These are phyloP conservation scores for Tragelaphus imberbis DNA, from an alignment of 2,113 vertebrate genomes.

Conservation along the genomic window DNA sequence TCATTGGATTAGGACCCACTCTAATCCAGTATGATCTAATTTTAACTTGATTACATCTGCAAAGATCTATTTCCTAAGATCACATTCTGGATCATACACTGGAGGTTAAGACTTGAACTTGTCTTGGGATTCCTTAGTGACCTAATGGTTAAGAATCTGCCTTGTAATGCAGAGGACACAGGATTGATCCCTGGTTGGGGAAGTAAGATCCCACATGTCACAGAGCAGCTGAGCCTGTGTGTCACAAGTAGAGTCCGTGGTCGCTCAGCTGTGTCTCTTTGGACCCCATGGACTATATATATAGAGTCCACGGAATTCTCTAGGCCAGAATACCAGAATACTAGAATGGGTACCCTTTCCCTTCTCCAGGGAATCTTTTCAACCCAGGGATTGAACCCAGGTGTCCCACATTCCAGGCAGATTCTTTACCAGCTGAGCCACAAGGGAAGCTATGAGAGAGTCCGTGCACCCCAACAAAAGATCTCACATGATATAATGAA, in stretches of 20 bases:
- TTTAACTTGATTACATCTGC: neutral
- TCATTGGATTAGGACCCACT: neutral
- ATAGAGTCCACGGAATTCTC: neutral
- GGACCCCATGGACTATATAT: neutral
- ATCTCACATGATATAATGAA: neutral
- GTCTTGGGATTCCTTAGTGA: neutral
- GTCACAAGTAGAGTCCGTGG: neutral
- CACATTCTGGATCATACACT: neutral
- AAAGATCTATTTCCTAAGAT: neutral
- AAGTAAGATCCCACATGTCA: neutral
- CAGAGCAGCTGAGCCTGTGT: neutral
- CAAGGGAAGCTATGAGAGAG: neutral
- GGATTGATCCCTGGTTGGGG: neutral
- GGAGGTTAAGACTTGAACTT: neutral
- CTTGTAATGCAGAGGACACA: neutral
- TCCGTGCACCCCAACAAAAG: neutral
- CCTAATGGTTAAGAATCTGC: neutral
- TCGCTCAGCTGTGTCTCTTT: neutral
- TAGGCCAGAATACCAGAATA: neutral
- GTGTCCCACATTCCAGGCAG: neutral
- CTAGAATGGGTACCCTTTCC: neutral
- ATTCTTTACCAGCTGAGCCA: neutral
- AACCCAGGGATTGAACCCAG: neutral
- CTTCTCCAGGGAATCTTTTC: neutral
- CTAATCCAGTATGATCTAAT: neutral